Evolutionary conservation across 2,888 invertebrate genomes (phyloP), one percentile per base, ranked within the genome.

Genomic region (Gari tellinella): DNA sequence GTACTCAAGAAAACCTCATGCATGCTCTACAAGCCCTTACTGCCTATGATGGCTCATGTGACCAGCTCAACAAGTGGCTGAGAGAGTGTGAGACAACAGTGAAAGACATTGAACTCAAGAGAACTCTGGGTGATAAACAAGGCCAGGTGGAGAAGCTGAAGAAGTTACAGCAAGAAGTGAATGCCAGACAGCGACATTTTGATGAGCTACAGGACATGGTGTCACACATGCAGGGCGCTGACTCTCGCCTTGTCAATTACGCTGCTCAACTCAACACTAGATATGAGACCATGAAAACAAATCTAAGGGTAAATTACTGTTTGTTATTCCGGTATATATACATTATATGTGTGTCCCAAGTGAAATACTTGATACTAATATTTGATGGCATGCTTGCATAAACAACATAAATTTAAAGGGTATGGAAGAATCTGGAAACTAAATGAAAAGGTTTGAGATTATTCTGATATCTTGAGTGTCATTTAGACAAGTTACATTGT

Each of bases 251-350:
- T 25, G 96, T 97, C 89, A 96, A 96, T 7, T 93, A 97, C 60
- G 95, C 97, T 21, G 95, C 96, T 0, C 97, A 98, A 93, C 95
- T 98, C 15, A 96, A 95, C 84, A 96, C 95, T 88, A 94, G 97
- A 63, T 92, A 91, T 72, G 89, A 91, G 75, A 81, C 86, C 21
- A 82, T 92, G 26, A 88, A 88, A 61, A 84, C 83, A 23, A 84
- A 81, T 46, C 83, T 90, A 43, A 90, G 89, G 86, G 91, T 91
- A 73, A 77, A 83, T 77, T 14, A 4, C 25, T n/a, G n/a, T n/a
- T n/a, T n/a, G n/a, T n/a, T n/a, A n/a, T n/a, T n/a, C n/a, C n/a
- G n/a, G n/a, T n/a, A n/a, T n/a, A n/a, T n/a, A n/a, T n/a, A n/a
- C n/a, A n/a, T n/a, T n/a, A n/a, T n/a, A n/a, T n/a, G n/a, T n/a